Evolutionary conservation across 2,797 vertebrate species (phyloP).

Genomic region (Siniperca undulata): DNA sequence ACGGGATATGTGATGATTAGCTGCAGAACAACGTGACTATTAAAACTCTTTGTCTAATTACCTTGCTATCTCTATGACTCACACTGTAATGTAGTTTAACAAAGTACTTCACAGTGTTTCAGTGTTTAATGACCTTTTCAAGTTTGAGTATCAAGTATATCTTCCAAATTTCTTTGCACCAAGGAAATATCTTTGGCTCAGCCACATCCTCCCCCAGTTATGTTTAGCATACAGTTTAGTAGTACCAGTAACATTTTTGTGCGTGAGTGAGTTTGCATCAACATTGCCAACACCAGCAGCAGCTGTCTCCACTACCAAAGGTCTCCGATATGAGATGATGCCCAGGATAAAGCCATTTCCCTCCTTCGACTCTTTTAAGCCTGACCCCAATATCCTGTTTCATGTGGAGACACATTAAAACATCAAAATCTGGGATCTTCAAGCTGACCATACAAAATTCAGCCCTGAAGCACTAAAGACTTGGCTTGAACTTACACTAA

Average conservation of each 20-base stretch:
- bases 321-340: neutral
- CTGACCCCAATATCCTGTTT: neutral
- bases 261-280: neutral
- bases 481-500: neutral
- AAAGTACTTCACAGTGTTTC: neutral
- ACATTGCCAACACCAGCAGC: neutral
- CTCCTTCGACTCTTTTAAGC: neutral
- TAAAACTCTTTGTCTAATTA: constrained; percentile 20
- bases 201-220: neutral
- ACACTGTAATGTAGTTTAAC: neutral
- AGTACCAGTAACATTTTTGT: neutral
- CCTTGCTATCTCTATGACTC: constrained; percentile 9
- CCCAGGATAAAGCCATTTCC: neutral
- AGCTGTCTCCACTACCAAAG: neutral
- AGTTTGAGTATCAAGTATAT: neutral
- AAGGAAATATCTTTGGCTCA: neutral
- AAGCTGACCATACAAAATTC: neutral
- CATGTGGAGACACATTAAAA: neutral
- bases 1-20: constrained; percentile 12
- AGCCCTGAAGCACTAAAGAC: neutral
- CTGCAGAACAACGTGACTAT: constrained; percentile 16
- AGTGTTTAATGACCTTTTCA: constrained; percentile 11
- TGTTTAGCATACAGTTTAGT: neutral
- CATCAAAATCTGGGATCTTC: neutral
- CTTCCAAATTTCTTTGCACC: neutral